These are phyloP conservation scores for Corythornis madagascariensis DNA, from an alignment of 2,113 vertebrate genomes.

Conservation along the genomic window DNA sequence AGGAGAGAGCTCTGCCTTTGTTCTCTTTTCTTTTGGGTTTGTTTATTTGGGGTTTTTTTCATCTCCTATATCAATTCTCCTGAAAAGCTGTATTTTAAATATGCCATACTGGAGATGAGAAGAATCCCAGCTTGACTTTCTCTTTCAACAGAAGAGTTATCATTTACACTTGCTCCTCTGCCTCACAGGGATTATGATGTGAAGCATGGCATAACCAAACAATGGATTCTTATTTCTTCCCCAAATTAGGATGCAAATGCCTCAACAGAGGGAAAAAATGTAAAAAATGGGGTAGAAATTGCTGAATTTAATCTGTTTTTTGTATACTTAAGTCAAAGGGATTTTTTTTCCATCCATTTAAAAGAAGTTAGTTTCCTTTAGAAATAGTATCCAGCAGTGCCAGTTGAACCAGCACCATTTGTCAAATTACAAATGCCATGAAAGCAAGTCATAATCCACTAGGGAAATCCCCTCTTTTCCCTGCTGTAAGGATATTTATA, in stretches of 20 bases:
- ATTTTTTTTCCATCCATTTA: neutral
- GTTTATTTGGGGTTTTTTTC: neutral
- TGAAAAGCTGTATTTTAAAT: neutral
- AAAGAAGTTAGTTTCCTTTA: neutral
- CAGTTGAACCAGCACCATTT: neutral
- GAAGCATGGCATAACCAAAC: neutral
- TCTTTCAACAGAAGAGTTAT: neutral
- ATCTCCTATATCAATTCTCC: neutral
- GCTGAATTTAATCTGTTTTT: neutral
- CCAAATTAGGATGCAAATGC: neutral
- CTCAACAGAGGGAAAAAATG: neutral
- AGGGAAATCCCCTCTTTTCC: neutral
- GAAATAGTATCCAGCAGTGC: neutral
- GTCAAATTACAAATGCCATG: constrained; percentile 36
- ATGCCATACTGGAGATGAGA: neutral
- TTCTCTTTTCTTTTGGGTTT: neutral
- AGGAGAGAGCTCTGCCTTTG: neutral
- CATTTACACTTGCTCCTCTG: neutral
- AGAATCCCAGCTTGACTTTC: neutral
- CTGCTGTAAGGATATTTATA: constrained; percentile 34
- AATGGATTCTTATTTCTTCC: neutral
- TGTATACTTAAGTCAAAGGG: neutral
- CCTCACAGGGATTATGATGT: neutral
- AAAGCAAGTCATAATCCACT: neutral
- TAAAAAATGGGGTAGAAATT: neutral